These are phyloP conservation scores for Liparis tanakae DNA, from an alignment of 2,797 vertebrate species.

Conservation along the genomic window DNA sequence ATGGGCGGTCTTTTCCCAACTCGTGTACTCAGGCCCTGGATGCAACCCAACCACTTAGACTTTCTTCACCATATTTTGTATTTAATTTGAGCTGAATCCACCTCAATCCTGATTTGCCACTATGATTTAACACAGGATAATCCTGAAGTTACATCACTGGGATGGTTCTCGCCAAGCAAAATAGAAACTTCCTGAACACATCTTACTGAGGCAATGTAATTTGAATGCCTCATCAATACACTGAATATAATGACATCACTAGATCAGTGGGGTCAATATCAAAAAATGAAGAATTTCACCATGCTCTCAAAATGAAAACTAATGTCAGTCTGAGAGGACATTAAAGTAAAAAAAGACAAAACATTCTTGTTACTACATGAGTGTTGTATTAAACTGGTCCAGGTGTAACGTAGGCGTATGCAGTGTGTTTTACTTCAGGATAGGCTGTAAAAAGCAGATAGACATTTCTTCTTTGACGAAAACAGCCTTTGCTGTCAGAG, in stretches of 20 bases:
- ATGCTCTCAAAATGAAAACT: conserved; percentile 33
- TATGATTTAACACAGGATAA: conserved; percentile 63
- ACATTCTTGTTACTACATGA: conserved; percentile 18
- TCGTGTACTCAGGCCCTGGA: conserved; percentile 66
- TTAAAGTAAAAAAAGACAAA: conserved; percentile 23
- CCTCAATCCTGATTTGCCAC: conserved; percentile 66
- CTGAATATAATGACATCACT: conserved; percentile 61
- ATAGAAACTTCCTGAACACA: conserved; percentile 52
- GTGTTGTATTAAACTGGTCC: conserved; percentile 37
- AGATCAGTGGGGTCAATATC: neutral
- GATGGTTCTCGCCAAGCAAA: conserved; percentile 44
- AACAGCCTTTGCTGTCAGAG: conserved; percentile 40
- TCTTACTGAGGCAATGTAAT: conserved; percentile 59
- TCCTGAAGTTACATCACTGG: conserved; percentile 61
- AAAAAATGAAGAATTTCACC: conserved; percentile 14
- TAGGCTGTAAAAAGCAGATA: conserved; percentile 27
- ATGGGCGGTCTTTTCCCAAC: conserved; percentile 52
- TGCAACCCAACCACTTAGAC: conserved; percentile 56
- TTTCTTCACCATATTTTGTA: conserved; percentile 68
- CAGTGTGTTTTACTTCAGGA: conserved; percentile 25
- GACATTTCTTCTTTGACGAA: conserved; percentile 36
- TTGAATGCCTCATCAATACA: conserved; percentile 81
- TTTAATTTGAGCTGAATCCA: conserved; percentile 58
- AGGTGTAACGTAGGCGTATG: conserved; percentile 52
- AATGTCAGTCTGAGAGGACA: conserved; percentile 6